Percentiles rank a stretch among this genome's conserved stretches.
Evolutionary conservation across 2,888 invertebrate species (phyloP).

Genomic region (Leptothorax acervorum): DNA sequence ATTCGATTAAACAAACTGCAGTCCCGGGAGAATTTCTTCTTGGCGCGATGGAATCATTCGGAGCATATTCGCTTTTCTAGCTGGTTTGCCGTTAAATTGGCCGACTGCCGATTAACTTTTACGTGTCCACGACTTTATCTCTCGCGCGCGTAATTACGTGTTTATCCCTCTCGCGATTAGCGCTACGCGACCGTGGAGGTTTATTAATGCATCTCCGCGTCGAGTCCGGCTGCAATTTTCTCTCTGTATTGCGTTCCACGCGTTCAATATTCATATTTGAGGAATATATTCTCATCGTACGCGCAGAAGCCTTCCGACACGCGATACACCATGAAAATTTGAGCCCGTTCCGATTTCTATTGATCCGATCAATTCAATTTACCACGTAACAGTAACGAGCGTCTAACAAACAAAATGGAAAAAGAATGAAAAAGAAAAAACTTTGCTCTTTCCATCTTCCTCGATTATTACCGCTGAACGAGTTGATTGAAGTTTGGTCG

Average conservation of each 20-base stretch:
- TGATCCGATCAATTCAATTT: constrained; percentile 11
- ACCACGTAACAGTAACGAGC: constrained; percentile 37
- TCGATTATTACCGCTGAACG: constrained; percentile 27
- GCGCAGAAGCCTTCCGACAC: constrained; percentile 7
- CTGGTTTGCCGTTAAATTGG: constrained; percentile 23
- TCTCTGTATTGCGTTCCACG: not conserved
- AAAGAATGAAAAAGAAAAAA: constrained; percentile 3
- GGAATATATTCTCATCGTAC: not conserved
- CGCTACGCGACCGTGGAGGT: not conserved
- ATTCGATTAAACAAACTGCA: constrained; percentile 13
- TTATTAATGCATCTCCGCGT: constrained; percentile 17
- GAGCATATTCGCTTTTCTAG: not conserved
- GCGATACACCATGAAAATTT: constrained; percentile 15
- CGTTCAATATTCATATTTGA: constrained; percentile 33
- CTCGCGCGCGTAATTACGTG: constrained; percentile 14
- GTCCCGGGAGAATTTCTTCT: not conserved
- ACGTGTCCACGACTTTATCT: constrained; percentile 15
- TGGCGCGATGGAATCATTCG: not conserved
- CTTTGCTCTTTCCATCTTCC: not conserved
- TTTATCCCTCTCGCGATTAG: constrained; percentile 19
- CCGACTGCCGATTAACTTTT: constrained; percentile 31
- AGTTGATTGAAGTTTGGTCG: constrained; percentile 8
- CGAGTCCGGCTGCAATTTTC: not conserved
- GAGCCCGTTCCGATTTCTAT: constrained; percentile 20
- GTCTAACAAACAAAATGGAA: constrained; percentile 28